A percentile compares a stretch with the other conserved stretches of the same genome.
These are phyloP conservation scores for Petrocephalus schoutedeni DNA, from an alignment of 2,797 vertebrate genomes.

Conservation along the genomic window DNA sequence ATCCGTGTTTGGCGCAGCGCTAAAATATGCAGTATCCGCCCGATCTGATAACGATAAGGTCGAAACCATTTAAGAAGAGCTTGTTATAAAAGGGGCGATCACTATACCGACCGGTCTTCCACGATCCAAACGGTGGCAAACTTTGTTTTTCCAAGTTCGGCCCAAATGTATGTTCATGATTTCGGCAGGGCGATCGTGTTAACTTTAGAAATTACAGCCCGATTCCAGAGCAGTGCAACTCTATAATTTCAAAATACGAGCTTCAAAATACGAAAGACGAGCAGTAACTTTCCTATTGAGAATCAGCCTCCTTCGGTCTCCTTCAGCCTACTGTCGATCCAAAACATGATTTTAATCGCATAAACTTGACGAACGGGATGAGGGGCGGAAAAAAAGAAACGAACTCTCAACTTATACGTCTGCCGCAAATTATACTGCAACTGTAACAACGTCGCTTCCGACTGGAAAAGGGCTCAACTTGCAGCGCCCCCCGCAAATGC, in stretches of 20 bases:
- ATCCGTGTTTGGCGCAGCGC: background rate
- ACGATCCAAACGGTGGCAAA: background rate
- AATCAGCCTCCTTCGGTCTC: background rate
- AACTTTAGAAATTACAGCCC: background rate
- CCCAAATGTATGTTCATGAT: background rate
- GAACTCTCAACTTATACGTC: background rate
- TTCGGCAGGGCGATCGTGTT: background rate
- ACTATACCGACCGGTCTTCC: background rate
- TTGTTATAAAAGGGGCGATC: background rate
- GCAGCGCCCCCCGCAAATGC: background rate
- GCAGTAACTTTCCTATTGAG: background rate
- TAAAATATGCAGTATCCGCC: background rate
- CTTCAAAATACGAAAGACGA: background rate
- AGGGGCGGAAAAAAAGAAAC: background rate
- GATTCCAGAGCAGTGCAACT: background rate
- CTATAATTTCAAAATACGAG: no score
- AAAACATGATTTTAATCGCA: background rate
- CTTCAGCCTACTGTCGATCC: background rate
- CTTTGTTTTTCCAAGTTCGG: background rate
- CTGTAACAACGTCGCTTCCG: background rate
- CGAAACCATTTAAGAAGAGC: background rate
- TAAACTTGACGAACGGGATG: background rate
- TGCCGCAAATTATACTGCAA: background rate
- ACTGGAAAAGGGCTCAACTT: slow-evolving; percentile 20
- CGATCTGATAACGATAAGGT: background rate